Base-by-base conservation (phyloP, 2,888 invertebrate species). In the Dorcus parallelipipedus region DNA sequence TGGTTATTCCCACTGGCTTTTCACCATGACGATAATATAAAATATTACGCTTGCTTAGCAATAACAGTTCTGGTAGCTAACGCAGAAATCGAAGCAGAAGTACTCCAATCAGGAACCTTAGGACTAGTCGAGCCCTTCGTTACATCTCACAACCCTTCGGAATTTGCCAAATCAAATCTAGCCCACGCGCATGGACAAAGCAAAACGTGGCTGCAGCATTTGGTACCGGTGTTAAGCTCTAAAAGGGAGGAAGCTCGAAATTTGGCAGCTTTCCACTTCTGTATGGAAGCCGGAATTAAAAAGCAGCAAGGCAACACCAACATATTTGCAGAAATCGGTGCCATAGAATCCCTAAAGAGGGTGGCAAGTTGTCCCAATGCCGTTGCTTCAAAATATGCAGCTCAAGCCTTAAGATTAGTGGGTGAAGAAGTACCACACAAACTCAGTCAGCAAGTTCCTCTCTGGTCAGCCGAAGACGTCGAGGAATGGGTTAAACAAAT, bases 201-300 rank as follows among this genome's bases (percentile, higher is more conserved):
- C 73, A 92, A 93, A 74, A 93, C 93, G 70, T 97, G 97, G 97
- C 81, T 98, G 54, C 87, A 92, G 78, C 84, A 93, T 69, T 82
- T 99, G 64, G 94, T 98, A 3, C 97, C 97, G 1, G 94, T 98
- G 9, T 81, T 99, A 54, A 92, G 91, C 74, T 97, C 97, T 42
- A 93, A 96, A 74, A 83, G 97, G 61, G 95, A 97, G 74, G 98
- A 98, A 79, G 97, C 98, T 0, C 86, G 96, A 71, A 96, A 95
- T 75, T 80, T 99, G 69, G 98, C 97, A 3, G 97, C 98, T 39
- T 99, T 98, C 77, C 99, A 99, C 76, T 93, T 97, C 77, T 97
- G 97, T 74, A 97, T 99, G 96, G 99, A 99, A 79, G 97, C 98
- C 9, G 95, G 95, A 40, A 97, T 99, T 55, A 98, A 98, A 77